phyloP scores from a whole-genome alignment of 2,888 invertebrate species.

The Cheilosia vernalis region DNA sequence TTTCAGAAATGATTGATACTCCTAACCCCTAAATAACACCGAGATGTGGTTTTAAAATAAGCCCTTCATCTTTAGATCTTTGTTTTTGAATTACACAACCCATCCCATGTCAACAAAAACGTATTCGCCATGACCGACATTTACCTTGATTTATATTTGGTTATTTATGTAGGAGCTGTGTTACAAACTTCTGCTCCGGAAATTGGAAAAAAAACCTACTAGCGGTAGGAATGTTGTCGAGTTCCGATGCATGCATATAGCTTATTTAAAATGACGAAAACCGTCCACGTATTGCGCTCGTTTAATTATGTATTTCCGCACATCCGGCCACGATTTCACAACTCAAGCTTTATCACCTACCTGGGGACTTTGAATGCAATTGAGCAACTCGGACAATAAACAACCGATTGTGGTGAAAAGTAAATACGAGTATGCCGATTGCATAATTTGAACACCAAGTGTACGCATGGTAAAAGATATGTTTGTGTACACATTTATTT shows the following conservation, averaged over 20 bases:
- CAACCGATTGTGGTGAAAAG: no score
- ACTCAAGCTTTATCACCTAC: conserved; percentile 19
- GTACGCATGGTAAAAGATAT: neutral
- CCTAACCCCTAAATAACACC: no score
- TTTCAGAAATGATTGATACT: no score
- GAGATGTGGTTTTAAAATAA: no score
- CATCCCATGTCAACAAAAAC: no score
- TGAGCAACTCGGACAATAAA: no score
- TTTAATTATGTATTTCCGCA: conserved; percentile 49
- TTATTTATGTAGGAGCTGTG: conserved; percentile 15
- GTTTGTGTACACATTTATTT: conserved; percentile 20
- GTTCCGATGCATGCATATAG: neutral
- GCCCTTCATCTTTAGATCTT: no score
- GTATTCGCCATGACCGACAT: no score
- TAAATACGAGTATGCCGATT: conserved; percentile 9
- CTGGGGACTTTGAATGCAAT: neutral
- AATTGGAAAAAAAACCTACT: conserved; percentile 8
- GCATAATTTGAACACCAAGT: conserved; percentile 37
- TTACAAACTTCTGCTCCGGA: conserved; percentile 12
- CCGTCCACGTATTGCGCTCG: conserved; percentile 1
- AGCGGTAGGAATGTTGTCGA: neutral
- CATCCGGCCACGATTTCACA: conserved; percentile 40
- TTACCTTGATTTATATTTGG: neutral
- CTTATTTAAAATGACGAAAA: conserved; percentile 20
- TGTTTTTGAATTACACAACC: no score